A percentile compares a stretch with the other conserved stretches of the same genome.
Evolutionary conservation across 2,888 invertebrate species (phyloP).

Genomic region (Frankliniella fusca): DNA sequence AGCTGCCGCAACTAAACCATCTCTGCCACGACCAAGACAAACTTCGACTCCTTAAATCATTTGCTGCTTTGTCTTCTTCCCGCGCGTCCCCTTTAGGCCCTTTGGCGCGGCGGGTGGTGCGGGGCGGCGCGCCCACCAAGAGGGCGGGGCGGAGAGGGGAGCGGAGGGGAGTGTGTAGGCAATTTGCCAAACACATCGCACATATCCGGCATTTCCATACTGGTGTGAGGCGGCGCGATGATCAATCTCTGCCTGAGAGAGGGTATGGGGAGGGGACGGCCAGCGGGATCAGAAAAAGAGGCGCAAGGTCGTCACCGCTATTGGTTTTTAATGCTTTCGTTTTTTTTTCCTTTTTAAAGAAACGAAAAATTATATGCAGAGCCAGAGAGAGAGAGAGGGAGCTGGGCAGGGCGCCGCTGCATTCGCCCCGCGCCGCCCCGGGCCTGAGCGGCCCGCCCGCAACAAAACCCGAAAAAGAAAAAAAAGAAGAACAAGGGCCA

Average conservation of each 20-base stretch:
- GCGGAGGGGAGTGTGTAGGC: slow-evolving; percentile 4
- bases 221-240: slow-evolving; percentile 14
- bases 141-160: not conserved
- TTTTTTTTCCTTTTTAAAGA: too few relatives aligned
- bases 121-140: not conserved
- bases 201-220: slow-evolving; percentile 23
- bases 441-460: too few relatives aligned
- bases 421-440: too few relatives aligned
- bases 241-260: not conserved
- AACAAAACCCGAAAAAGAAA: too few relatives aligned
- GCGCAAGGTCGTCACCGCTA: not conserved
- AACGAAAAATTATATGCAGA: too few relatives aligned
- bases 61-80: not conserved
- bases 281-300: not conserved
- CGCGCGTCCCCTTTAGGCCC: not conserved
- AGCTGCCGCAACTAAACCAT: not conserved
- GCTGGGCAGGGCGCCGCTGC: too few relatives aligned
- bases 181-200: slow-evolving; percentile 22
- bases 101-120: not conserved
- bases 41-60: not conserved
- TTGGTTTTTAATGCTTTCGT: too few relatives aligned
- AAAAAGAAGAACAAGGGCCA: too few relatives aligned
- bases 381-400: too few relatives aligned
- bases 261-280: not conserved
- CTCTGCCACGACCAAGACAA: not conserved